Conservation (phyloP, 2,888 invertebrate species). For the Podabrus alpinus region DNA sequence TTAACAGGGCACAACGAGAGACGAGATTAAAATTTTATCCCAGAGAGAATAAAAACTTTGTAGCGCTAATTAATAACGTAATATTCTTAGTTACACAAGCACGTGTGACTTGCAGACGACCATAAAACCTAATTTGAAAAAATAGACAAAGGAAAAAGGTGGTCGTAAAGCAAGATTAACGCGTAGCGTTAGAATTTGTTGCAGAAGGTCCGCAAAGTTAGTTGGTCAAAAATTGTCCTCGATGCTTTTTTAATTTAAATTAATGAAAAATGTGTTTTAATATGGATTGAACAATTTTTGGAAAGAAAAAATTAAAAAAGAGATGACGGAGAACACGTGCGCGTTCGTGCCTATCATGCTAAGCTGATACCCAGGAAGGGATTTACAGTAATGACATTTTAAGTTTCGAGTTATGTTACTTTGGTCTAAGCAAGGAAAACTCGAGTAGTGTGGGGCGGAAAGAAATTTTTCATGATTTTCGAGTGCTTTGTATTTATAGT, state of each 20-base stretch:
- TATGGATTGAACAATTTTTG: neutral
- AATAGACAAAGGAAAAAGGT: slow-evolving; percentile 5
- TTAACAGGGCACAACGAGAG: slow-evolving; percentile 6
- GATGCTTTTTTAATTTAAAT: slow-evolving; percentile 22
- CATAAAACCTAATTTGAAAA: slow-evolving; percentile 14
- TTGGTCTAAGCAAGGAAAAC: slow-evolving; percentile 14
- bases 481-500: neutral
- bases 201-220: neutral
- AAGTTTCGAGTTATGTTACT: slow-evolving; percentile 44
- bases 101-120: slow-evolving; percentile 16
- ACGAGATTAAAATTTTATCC: slow-evolving; percentile 16
- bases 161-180: slow-evolving; percentile 9
- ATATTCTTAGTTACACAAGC: slow-evolving; percentile 12
- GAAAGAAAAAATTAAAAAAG: slow-evolving; percentile 12
- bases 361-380: slow-evolving; percentile 43
- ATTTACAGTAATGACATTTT: slow-evolving; percentile 47
- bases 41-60: slow-evolving; percentile 16
- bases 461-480: neutral
- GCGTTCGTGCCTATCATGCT: slow-evolving; percentile 45
- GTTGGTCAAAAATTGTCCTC: neutral
- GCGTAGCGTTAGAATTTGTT: neutral
- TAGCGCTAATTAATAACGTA: slow-evolving; percentile 16
- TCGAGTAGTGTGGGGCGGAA: neutral
- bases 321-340: slow-evolving; percentile 36
- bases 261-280: neutral